These are phyloP conservation scores for Caenorhabditis sp. DNA, from an alignment of 2,888 invertebrate genomes.

Conservation along the genomic window DNA sequence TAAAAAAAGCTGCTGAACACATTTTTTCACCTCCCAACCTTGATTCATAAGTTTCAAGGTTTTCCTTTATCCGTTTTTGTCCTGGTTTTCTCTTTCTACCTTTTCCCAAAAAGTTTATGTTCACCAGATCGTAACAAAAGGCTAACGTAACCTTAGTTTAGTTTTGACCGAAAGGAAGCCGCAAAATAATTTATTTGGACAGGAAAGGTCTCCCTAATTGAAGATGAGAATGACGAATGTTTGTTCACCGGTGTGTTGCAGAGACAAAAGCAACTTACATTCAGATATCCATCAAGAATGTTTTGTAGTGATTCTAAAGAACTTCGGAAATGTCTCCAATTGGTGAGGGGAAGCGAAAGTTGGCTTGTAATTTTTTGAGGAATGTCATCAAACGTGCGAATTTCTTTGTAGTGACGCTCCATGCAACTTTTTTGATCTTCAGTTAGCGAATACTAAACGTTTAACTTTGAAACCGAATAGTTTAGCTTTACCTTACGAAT, in stretches of 20 bases:
- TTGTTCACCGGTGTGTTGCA: conserved; percentile 16
- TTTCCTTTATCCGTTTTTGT: no score
- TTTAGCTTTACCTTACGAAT: conserved; percentile 43
- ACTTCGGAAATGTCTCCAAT: conserved; percentile 56
- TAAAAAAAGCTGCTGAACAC: background rate
- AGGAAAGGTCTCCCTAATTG: conserved; percentile 51
- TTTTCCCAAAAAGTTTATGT: no score
- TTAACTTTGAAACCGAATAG: background rate
- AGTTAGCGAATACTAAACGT: conserved; percentile 41
- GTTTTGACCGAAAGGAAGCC: conserved; percentile 19
- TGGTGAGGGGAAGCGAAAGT: conserved; percentile 45
- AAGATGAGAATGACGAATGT: conserved; percentile 40
- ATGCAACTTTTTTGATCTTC: conserved; percentile 43
- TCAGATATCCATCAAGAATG: conserved; percentile 54
- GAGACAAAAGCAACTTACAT: conserved; percentile 34
- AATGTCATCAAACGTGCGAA: conserved; percentile 48
- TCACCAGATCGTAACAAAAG: conserved; percentile 16
- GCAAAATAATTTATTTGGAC: conserved; percentile 43
- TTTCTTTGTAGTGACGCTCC: conserved; percentile 35
- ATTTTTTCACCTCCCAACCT: background rate
- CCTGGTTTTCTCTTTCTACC: no score
- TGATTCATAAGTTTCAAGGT: conserved; percentile 30
- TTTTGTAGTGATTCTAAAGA: conserved; percentile 50
- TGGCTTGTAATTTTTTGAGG: conserved; percentile 58
- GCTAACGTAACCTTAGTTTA: conserved; percentile 7